Percentiles rank a stretch among this genome's conserved stretches.
phyloP scores from a whole-genome alignment of 2,797 vertebrate genomes.

The Acanthornis magna region DNA sequence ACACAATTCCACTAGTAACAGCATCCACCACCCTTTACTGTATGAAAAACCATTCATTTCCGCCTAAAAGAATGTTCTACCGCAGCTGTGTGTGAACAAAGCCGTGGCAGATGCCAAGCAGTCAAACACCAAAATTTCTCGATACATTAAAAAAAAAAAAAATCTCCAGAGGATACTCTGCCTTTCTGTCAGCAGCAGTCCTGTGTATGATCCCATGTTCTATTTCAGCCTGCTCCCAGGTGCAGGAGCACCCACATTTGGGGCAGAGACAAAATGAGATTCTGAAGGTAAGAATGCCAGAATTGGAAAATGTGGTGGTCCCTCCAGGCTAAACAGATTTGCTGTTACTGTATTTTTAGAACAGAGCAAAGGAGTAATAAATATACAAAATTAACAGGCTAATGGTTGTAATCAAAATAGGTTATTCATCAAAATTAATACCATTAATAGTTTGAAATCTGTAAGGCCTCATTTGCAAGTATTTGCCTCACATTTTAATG shows the following conservation, averaged over 20 bases:
- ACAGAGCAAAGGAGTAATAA: background rate
- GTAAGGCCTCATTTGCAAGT: background rate
- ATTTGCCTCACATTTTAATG: background rate
- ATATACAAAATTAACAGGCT: background rate
- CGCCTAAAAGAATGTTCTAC: background rate
- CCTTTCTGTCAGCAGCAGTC: background rate
- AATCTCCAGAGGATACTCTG: background rate
- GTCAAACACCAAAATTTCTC: background rate
- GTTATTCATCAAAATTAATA: background rate
- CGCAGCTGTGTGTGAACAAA: background rate
- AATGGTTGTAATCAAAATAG: background rate
- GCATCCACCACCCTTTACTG: background rate
- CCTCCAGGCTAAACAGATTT: background rate
- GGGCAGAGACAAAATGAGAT: background rate
- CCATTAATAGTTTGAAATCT: background rate
- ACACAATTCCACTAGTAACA: background rate
- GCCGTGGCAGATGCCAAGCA: background rate
- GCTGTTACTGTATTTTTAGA: background rate
- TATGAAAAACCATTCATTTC: background rate
- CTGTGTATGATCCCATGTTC: rapidly evolving
- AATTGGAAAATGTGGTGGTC: background rate
- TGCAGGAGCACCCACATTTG: background rate
- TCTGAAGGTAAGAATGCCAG: rapidly evolving
- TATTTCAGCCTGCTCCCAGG: background rate
- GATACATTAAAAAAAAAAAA: background rate